Evolutionary conservation across 2,797 vertebrate species (phyloP), one percentile per base, ranked within the genome.

Genomic region (Limosa lapponica): DNA sequence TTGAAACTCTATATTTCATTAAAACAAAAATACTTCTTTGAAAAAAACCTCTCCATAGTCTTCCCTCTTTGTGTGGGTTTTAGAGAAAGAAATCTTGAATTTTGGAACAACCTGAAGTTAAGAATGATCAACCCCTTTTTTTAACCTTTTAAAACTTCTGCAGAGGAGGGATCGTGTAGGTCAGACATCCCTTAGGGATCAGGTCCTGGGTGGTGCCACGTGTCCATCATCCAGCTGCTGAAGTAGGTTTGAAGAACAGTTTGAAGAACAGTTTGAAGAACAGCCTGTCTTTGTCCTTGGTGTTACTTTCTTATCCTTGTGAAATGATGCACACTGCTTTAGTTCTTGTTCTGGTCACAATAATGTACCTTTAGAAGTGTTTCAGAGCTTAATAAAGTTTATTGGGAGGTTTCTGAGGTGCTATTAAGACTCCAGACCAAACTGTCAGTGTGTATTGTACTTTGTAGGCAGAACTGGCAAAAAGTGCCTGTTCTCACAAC

Each of bases 401-500:
- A 39, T 7, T n/a, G 41, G 61, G 34, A 73, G 13, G 37, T 87
- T 90, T 94, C 88, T 39, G 71, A 77, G 49, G 16, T 77, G 44
- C 81, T 95, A 1, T 82, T 90, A 79, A 67, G 44, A 52, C 74
- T 95, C 52, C 58, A 86, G 74, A 89, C 69, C 15, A 80, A 84
- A 87, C 87, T 92, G 88, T 71, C 86, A 71, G n/a, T 36, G 22
- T 58, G 32, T 46, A 44, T 89, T 91, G 87, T 82, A 30, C 52
- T 90, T 89, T 92, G 74, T 52, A 87, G 83, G 72, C 74, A 83
- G 82, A 89, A 89, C 74, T 89, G 87, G 69, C 55, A 92, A 85
- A 80, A 94, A 74, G 46, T 69, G 49, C 65, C 64, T 72, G 54
- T 92, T 95, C 84, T 95, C 71, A 90, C 86, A 87, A 23, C 66